A percentile compares a stretch with the other conserved stretches of the same genome.
Evolutionary conservation across 2,797 vertebrate genomes (phyloP).

Genomic region (Coregonus sp.): DNA sequence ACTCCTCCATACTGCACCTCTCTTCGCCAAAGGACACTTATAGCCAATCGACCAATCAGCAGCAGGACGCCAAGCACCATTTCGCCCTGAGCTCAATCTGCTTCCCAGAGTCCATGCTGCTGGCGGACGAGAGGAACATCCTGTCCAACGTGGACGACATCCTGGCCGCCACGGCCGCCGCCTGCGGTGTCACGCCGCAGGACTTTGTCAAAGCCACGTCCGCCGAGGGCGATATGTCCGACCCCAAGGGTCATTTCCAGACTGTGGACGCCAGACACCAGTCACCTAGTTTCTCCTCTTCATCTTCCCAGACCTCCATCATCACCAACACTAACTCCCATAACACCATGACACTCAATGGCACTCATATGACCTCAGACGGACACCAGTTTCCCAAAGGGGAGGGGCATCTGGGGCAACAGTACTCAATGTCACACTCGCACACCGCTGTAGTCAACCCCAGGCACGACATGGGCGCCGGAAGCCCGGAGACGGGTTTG

Average conservation of each 20-base stretch:
- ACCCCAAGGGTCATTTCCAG: constrained; percentile 86
- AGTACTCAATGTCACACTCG: constrained; percentile 57
- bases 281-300: constrained; percentile 81
- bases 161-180: constrained; percentile 93
- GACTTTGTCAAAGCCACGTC: constrained; percentile 92
- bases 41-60: constrained; percentile 78
- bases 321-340: constrained; percentile 76
- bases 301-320: constrained; percentile 77
- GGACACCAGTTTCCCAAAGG: constrained; percentile 65
- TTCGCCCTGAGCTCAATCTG: constrained; percentile 94
- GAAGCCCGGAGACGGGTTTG: constrained; percentile 51
- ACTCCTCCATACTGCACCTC: constrained; percentile 85
- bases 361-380: constrained; percentile 82
- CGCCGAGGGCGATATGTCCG: constrained; percentile 80
- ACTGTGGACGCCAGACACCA: constrained; percentile 83
- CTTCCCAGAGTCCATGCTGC: constrained; percentile 93
- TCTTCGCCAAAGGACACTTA: constrained; percentile 83
- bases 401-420: constrained; percentile 52
- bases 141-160: constrained; percentile 97
- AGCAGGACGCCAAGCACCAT: constrained; percentile 87
- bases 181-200: constrained; percentile 91
- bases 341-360: constrained; percentile 84
- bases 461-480: constrained; percentile 72
- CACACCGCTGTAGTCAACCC: constrained; percentile 64
- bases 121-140: constrained; percentile 93